phyloP scores from a whole-genome alignment of 2,113 vertebrate species.

The Atractosteus spatula region DNA sequence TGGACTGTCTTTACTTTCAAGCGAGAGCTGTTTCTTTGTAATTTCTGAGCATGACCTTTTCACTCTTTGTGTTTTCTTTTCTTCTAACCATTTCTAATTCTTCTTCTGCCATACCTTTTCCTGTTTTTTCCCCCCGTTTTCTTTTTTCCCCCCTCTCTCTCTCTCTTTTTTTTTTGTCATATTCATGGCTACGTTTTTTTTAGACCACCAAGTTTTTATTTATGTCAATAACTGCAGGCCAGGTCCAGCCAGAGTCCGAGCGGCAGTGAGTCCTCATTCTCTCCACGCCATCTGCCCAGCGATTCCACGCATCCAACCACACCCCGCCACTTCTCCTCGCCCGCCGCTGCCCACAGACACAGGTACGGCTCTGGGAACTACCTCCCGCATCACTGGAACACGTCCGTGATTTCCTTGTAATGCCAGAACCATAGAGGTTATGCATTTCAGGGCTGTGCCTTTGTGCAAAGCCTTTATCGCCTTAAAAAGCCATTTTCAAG shows the following conservation, averaged over 20 bases:
- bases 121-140: conserved; percentile 43
- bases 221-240: conserved; percentile 97
- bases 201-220: conserved; percentile 98
- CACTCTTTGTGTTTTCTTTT: conserved; percentile 51
- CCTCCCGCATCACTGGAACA: too few relatives aligned
- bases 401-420: too few relatives aligned
- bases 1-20: conserved; percentile 15
- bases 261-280: conserved; percentile 70
- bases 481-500: too few relatives aligned
- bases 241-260: conserved; percentile 73
- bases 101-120: conserved; percentile 41
- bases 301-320: conserved; percentile 58
- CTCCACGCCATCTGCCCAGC: conserved; percentile 58
- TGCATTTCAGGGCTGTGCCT: too few relatives aligned
- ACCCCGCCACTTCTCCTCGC: conserved; percentile 53
- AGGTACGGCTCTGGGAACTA: conserved; percentile 50
- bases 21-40: conserved; percentile 38
- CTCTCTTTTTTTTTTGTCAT: conserved; percentile 63
- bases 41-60: conserved; percentile 54
- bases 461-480: too few relatives aligned
- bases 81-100: conserved; percentile 42
- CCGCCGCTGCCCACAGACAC: conserved; percentile 51
- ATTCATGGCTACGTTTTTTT: conserved; percentile 74
- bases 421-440: too few relatives aligned
- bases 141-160: conserved; percentile 35